Evolutionary conservation across 2,888 invertebrate species (phyloP).

Genomic region (Buathra laborator): DNA sequence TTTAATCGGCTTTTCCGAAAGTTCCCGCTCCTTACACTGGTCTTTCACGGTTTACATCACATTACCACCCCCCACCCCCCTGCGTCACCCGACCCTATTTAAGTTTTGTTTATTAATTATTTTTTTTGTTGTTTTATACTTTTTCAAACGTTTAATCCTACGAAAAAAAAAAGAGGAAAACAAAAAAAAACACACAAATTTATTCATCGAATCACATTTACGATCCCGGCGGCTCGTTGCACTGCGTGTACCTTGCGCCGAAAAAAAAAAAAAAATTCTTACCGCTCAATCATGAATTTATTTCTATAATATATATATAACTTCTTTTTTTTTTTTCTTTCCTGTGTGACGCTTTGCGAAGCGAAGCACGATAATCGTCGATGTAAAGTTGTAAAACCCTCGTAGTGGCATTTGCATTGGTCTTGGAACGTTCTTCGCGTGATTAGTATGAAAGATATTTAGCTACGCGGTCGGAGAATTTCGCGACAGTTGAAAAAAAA

Average conservation of each 20-base stretch:
- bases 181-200: not conserved
- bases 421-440: constrained; percentile 60
- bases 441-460: constrained; percentile 11
- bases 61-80: not conserved
- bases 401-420: constrained; percentile 73
- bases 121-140: constrained; percentile 39
- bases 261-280: constrained; percentile 9
- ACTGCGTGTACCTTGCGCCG: constrained; percentile 55
- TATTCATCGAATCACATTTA: constrained; percentile 52
- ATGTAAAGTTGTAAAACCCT: constrained; percentile 71
- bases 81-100: not conserved
- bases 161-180: constrained; percentile 6
- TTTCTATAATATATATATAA: constrained; percentile 26
- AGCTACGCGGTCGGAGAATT: constrained; percentile 39
- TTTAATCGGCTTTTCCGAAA: constrained; percentile 65
- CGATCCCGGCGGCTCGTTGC: constrained; percentile 48
- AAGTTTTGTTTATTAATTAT: constrained; percentile 38
- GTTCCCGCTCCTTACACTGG: constrained; percentile 57
- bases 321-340: constrained; percentile 36
- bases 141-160: constrained; percentile 46
- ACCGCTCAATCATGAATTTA: constrained; percentile 56
- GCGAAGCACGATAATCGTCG: constrained; percentile 58
- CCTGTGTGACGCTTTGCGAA: constrained; percentile 49
- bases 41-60: constrained; percentile 55
- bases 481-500: constrained; percentile 48